Evolutionary conservation across 1,140 invertebrate genomes (phyloP).

Genomic region (Listronotus bonariensis): DNA sequence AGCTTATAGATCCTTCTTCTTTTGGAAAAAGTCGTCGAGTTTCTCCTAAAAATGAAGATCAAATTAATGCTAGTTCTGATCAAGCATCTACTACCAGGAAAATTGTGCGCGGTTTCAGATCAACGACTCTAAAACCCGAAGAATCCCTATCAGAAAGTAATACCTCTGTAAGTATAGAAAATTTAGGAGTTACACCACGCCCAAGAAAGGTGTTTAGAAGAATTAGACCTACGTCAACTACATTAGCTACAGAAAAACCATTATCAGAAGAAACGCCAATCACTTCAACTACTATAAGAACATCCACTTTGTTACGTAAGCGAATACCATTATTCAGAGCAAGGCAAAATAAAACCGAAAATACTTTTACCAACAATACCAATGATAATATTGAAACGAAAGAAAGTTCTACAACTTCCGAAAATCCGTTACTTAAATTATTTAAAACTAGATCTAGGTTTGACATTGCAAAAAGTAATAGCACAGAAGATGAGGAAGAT

Average conservation of each 20-base stretch:
- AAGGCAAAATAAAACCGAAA: slow-evolving; percentile 1
- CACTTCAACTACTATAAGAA: not conserved
- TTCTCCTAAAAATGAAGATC: slow-evolving; percentile 30
- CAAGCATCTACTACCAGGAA: slow-evolving; percentile 17
- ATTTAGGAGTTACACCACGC: slow-evolving; percentile 12
- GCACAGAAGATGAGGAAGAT: slow-evolving; percentile 23
- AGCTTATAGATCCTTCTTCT: slow-evolving; percentile 24
- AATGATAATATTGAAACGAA: slow-evolving; percentile 10
- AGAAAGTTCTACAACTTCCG: not conserved
- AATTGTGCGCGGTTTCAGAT: slow-evolving; percentile 30
- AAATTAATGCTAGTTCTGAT: slow-evolving; percentile 35
- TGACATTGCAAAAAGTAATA: slow-evolving; percentile 13
- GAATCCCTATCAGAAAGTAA: not conserved
- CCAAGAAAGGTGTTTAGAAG: slow-evolving; percentile 43
- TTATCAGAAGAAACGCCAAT: not conserved
- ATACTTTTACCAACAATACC: not conserved
- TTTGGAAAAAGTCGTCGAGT: slow-evolving; percentile 32
- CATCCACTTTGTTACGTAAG: slow-evolving; percentile 2
- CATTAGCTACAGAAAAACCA: not conserved
- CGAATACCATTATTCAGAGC: slow-evolving; percentile 17
- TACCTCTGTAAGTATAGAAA: not conserved
- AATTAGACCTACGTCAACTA: slow-evolving; percentile 38
- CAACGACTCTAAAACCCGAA: slow-evolving; percentile 26
- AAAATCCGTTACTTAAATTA: slow-evolving; percentile 25
- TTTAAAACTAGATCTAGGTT: slow-evolving; percentile 27